phyloP scores from a whole-genome alignment of 2,113 vertebrate species.

The Pteruthius melanotis region DNA sequence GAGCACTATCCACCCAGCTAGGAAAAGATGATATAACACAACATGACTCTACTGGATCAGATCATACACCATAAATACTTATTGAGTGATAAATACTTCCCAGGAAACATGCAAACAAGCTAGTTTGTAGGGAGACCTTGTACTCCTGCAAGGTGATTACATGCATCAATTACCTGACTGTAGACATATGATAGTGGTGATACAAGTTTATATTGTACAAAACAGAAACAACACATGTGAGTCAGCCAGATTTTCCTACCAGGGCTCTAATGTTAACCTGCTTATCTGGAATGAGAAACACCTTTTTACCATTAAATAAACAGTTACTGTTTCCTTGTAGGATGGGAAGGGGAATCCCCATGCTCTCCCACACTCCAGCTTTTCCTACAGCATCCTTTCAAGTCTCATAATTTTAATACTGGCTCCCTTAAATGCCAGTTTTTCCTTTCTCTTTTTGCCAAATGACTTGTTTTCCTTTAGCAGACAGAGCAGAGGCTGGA shows the following conservation, averaged over 20 bases:
- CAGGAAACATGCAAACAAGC: background rate
- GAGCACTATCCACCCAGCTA: background rate
- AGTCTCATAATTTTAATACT: background rate
- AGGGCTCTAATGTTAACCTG: background rate
- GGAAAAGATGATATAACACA: background rate
- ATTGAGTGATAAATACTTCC: background rate
- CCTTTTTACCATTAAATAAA: background rate
- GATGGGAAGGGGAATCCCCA: background rate
- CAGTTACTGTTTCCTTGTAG: background rate
- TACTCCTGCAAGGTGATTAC: background rate
- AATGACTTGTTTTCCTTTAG: background rate
- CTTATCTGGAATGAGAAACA: background rate
- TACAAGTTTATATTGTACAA: background rate
- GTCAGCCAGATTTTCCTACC: background rate
- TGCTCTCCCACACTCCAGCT: background rate
- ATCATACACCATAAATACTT: background rate
- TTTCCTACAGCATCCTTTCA: background rate
- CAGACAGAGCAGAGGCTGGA: background rate
- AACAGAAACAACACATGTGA: background rate
- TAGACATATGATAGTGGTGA: background rate
- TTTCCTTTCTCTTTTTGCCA: constrained; percentile 28
- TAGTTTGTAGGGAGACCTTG: background rate
- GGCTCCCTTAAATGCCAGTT: background rate
- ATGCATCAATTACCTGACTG: background rate
- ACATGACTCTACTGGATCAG: background rate